Conservation (phyloP, 2,797 vertebrate genomes). For the Phoebastria nigripes region DNA sequence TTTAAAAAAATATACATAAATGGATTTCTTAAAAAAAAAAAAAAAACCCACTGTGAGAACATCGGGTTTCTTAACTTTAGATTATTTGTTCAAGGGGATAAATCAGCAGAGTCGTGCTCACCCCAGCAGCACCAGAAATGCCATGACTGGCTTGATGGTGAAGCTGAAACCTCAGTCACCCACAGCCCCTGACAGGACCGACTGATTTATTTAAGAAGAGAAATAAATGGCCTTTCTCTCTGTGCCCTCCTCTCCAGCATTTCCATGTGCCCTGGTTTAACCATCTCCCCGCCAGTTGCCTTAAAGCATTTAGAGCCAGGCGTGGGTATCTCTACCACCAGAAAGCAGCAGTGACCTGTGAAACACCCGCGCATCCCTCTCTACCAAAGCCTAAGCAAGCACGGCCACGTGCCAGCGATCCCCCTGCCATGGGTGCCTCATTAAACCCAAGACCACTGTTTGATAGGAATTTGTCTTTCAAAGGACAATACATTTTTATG, state of each 20-base stretch:
- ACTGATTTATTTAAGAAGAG: not conserved
- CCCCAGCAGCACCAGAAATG: not conserved
- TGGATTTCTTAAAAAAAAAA: not conserved
- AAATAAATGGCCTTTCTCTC: not conserved
- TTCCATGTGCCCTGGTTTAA: not conserved
- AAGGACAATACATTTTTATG: not conserved
- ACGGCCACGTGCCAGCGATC: accelerated
- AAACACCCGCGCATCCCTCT: not conserved
- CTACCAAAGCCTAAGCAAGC: not conserved
- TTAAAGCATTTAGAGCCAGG: not conserved
- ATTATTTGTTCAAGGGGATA: not conserved
- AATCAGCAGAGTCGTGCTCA: not conserved
- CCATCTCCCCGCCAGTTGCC: not conserved
- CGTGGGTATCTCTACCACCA: not conserved
- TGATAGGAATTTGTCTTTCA: not conserved
- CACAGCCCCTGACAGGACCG: accelerated
- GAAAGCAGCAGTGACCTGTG: not conserved
- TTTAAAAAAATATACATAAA: not conserved
- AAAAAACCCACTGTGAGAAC: not conserved
- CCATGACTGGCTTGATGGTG: not conserved
- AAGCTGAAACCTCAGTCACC: not conserved
- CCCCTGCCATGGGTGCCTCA: accelerated
- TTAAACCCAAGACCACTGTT: not conserved
- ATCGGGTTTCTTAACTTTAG: not conserved
- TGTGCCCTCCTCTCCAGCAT: not conserved